These are phyloP conservation scores for Mungos mungo DNA, from an alignment of 2,113 vertebrate genomes.

Conservation along the genomic window DNA sequence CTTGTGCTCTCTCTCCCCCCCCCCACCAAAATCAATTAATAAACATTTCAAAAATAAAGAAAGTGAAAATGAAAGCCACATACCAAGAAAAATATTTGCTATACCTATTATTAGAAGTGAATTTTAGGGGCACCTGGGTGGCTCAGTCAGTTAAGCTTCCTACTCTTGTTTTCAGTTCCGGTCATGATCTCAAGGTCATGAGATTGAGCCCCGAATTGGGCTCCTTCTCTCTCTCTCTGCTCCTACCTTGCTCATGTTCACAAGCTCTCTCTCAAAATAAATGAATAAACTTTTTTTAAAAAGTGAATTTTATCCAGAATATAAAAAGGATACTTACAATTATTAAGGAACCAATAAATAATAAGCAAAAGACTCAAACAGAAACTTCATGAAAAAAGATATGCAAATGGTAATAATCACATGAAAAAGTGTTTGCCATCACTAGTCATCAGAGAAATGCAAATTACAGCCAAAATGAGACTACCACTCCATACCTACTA, in stretches of 20 bases:
- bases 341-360: background rate
- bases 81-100: background rate
- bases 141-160: no score
- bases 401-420: background rate
- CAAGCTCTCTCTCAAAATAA: no score
- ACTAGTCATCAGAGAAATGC: background rate
- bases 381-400: background rate
- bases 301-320: background rate
- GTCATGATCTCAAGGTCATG: no score
- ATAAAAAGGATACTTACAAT: background rate
- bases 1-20: no score
- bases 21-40: no score
- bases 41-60: background rate
- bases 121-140: background rate
- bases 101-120: background rate
- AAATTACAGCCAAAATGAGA: background rate
- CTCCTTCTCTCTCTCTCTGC: no score
- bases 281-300: no score
- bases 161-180: no score
- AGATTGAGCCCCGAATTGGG: no score
- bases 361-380: background rate
- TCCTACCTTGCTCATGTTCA: no score
- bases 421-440: background rate
- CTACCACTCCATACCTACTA: background rate
- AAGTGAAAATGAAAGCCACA: background rate